Evolutionary conservation across 2,888 invertebrate genomes (phyloP).

Genomic region (Tethea ocularis): DNA sequence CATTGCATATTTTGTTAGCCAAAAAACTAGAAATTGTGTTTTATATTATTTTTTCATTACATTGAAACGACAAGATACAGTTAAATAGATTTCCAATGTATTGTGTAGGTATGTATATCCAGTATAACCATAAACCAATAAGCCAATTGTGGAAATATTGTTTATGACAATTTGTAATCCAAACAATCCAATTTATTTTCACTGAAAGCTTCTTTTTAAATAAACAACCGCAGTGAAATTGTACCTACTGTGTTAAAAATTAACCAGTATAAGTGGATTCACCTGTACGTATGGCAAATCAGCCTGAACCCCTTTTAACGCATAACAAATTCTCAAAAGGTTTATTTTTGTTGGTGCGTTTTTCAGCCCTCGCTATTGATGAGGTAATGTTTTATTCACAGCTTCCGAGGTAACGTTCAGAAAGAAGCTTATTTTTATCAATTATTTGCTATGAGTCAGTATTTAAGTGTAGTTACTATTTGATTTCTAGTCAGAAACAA

Average conservation of each 20-base stretch:
- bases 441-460: neutral
- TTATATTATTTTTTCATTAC: no score
- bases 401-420: neutral
- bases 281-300: constrained; percentile 48
- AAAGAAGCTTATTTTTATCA: neutral
- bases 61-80: no score
- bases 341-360: constrained; percentile 50
- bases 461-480: no score
- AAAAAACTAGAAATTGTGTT: no score
- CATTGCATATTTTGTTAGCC: no score
- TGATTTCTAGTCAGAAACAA: no score
- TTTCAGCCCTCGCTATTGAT: constrained; percentile 44
- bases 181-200: no score
- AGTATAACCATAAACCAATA: no score
- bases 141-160: no score
- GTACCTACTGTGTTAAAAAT: constrained; percentile 46
- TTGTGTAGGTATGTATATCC: no score
- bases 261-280: constrained; percentile 57
- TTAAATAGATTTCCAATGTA: no score
- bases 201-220: neutral
- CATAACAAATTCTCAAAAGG: constrained; percentile 60
- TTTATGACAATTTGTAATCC: no score
- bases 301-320: constrained; percentile 52
- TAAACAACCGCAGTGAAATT: constrained; percentile 12
- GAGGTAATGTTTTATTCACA: constrained; percentile 49